Conservation (phyloP, 2,888 invertebrate species). For the Xestia c-nigrum region DNA sequence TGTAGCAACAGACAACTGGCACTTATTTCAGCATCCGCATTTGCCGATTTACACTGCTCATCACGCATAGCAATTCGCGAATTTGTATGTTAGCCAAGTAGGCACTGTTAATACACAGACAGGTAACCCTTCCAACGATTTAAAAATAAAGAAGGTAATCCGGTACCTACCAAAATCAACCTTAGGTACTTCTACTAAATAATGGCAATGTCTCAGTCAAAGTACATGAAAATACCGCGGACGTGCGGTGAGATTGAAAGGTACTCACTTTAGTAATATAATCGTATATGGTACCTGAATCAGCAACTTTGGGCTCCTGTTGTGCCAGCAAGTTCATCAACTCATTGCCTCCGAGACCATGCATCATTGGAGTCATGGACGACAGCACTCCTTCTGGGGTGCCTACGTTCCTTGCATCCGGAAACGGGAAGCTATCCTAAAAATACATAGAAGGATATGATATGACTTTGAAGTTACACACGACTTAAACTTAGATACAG, state of each 20-base stretch:
- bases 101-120: not conserved
- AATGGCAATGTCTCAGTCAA: not conserved
- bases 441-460: constrained; percentile 26
- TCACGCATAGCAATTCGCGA: not conserved
- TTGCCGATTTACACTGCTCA: not conserved
- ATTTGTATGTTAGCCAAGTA: not conserved
- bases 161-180: not conserved
- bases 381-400: constrained; percentile 75
- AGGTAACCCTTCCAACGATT: not conserved
- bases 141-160: not conserved
- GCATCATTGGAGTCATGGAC: constrained; percentile 77
- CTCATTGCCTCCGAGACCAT: constrained; percentile 74
- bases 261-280: not conserved
- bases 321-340: constrained; percentile 74
- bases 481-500: not conserved
- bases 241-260: not conserved
- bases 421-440: constrained; percentile 77
- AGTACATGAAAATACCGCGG: not conserved
- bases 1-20: not conserved
- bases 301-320: constrained; percentile 80
- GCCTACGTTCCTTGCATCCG: constrained; percentile 67
- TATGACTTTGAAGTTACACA: not conserved
- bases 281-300: constrained; percentile 59
- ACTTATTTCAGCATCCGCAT: not conserved
- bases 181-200: not conserved